Evolutionary conservation across 2,113 vertebrate species (phyloP), one percentile per base, ranked within the genome.

Genomic region (Neotoma lepida): DNA sequence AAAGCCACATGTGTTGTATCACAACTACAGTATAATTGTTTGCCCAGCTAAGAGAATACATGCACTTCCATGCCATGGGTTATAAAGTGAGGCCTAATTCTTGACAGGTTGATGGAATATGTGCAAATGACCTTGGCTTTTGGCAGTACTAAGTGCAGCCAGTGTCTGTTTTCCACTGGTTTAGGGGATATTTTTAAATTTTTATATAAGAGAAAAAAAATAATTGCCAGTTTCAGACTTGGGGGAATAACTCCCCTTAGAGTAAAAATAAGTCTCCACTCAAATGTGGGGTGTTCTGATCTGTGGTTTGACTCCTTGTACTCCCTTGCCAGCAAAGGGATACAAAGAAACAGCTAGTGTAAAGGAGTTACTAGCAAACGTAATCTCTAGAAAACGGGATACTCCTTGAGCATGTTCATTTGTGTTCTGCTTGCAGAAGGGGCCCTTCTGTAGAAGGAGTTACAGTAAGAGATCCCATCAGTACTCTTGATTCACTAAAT

Each of bases 11-110:
- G 99, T 99, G 99, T 99, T 99, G 99, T 99, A 99, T 99, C 99
- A 99, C 99, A 99, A 99, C 99, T 99, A 99, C 99, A 99, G 98
- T 99, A 99, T 99, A 98, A 99, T 99, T 98, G 98, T 99, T 99
- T 98, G 98, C 98, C 98, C 98, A 98, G 98, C 99, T 99, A 99
- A 98, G 98, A 98, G 98, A 98, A 98, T 94, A 99, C 99, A 99
- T 99, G 99, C 99, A 99, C 97, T 98, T 98, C 97, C 98, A 98
- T 98, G 98, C 98, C 98, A 98, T 98, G 98, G 98, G 98, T 97
- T 97, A 97, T 96, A 98, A 98, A 98, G 97, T 64, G 97, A 98
- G 98, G 98, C 97, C 98, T 98, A 97, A 97, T 97, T 98, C 97
- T 97, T 97, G 98, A 98, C 96, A 98, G 97, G 97, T 90, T 89